These are phyloP conservation scores for Ptychadena robeensis DNA, from an alignment of 2,797 vertebrate species.

Conservation along the genomic window DNA sequence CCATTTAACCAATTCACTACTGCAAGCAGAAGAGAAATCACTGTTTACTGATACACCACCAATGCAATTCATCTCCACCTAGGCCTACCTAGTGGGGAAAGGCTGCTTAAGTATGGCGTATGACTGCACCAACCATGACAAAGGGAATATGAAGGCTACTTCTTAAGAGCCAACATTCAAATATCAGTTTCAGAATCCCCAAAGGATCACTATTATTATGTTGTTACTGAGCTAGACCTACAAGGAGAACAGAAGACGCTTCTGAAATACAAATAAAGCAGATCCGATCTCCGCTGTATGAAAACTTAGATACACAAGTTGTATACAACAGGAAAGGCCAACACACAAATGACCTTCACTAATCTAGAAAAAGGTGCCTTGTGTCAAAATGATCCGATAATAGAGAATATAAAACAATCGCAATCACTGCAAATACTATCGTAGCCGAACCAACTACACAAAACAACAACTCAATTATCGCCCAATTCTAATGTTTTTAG, in stretches of 20 bases:
- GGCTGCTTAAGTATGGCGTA: neutral
- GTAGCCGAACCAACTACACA: too few relatives aligned
- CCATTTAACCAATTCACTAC: constrained; percentile 33
- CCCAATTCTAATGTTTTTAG: too few relatives aligned
- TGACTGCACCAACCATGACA: constrained; percentile 33
- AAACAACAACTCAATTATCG: too few relatives aligned
- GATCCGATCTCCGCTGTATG: neutral
- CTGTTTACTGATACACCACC: neutral
- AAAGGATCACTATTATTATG: neutral
- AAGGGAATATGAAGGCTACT: constrained; percentile 43
- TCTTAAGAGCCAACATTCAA: neutral
- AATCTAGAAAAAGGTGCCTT: neutral
- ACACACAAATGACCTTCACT: constrained; percentile 11
- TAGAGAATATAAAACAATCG: neutral
- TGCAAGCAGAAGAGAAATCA: neutral
- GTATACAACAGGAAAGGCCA: neutral
- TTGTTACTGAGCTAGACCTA: neutral
- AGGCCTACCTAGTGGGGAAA: neutral
- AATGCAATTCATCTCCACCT: neutral
- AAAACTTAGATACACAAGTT: neutral
- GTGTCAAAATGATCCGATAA: too few relatives aligned
- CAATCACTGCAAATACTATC: neutral
- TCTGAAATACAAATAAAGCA: neutral
- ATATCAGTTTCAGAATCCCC: neutral
- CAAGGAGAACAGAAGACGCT: too few relatives aligned